Conservation (phyloP, 1,140 invertebrate species). For the Sipha flava region DNA sequence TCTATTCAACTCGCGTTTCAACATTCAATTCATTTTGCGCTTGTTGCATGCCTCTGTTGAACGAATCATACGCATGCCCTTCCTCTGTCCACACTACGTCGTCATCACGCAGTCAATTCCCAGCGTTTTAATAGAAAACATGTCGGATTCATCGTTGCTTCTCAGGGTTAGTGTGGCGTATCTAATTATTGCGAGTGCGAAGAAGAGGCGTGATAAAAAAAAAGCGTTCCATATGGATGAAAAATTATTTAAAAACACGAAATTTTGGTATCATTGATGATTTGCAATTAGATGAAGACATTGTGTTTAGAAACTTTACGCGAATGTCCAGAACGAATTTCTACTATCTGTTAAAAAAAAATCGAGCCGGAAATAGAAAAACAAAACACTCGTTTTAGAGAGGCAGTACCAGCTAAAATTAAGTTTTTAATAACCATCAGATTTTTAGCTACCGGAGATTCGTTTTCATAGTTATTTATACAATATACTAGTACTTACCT, state of each 20-base stretch:
- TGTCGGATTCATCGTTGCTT: neutral
- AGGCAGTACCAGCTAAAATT: neutral
- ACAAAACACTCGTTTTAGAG: neutral
- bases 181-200: neutral
- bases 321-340: slow-evolving; percentile 35
- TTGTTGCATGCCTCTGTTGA: too few relatives aligned
- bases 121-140: neutral
- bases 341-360: too few relatives aligned
- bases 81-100: too few relatives aligned
- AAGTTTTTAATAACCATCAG: neutral
- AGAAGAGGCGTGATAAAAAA: neutral
- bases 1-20: too few relatives aligned
- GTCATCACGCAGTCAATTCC: neutral
- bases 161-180: neutral
- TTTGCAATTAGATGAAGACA: too few relatives aligned
- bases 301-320: neutral
- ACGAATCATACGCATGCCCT: too few relatives aligned
- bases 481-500: too few relatives aligned
- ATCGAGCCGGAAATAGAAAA: slow-evolving; percentile 2
- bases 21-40: too few relatives aligned
- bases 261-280: neutral
- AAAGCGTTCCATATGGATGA: too few relatives aligned
- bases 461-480: too few relatives aligned
- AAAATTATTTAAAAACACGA: neutral
- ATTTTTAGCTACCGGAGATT: slow-evolving; percentile 34